A percentile compares a stretch with the other conserved stretches of the same genome.
phyloP scores from a whole-genome alignment of 2,113 vertebrate genomes.

The Odontesthes bonariensis region DNA sequence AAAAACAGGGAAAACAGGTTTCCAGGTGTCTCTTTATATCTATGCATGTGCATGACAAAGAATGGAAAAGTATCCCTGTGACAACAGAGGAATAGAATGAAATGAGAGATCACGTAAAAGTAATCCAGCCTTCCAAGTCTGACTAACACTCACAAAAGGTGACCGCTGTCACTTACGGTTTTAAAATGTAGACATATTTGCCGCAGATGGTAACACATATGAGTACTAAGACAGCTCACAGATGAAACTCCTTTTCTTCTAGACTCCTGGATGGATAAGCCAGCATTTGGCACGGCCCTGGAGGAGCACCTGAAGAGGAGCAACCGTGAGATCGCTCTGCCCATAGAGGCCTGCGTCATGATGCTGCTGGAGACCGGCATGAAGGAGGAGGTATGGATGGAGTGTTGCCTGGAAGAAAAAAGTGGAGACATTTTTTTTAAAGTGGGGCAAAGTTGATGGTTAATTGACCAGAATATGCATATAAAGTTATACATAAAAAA shows the following conservation, averaged over 20 bases:
- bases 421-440: not conserved
- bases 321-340: slow-evolving; percentile 91
- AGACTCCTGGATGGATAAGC: slow-evolving; percentile 97
- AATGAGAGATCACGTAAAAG: not conserved
- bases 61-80: not conserved
- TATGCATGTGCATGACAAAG: no score
- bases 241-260: slow-evolving; percentile 1
- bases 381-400: slow-evolving; percentile 91
- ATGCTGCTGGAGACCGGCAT: slow-evolving; percentile 98
- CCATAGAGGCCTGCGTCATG: slow-evolving; percentile 97
- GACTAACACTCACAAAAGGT: not conserved
- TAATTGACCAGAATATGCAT: slow-evolving; percentile 15
- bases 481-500: slow-evolving; percentile 17
- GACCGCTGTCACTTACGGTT: no score
- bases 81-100: not conserved
- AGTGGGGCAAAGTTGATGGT: slow-evolving; percentile 46
- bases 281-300: slow-evolving; percentile 92
- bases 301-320: slow-evolving; percentile 97
- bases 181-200: not conserved
- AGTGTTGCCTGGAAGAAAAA: not conserved
- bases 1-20: no score
- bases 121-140: not conserved
- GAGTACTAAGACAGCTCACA: not conserved
- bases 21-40: no score
- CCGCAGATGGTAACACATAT: not conserved